Conservation (phyloP, 2,113 vertebrate species). For the Pardalotus punctatus region DNA sequence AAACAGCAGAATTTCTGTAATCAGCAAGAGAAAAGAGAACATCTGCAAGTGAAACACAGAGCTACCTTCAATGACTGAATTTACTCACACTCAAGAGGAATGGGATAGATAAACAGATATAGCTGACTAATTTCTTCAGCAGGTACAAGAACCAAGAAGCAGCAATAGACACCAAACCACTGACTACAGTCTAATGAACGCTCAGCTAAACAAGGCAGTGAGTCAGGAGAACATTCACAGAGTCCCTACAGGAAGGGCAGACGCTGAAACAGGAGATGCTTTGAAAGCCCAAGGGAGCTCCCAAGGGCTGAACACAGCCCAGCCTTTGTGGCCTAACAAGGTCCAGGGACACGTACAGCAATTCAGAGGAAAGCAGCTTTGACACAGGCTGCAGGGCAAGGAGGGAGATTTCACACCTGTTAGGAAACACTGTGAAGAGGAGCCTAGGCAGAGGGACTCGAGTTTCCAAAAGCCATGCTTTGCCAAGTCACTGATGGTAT, state of each 20-base stretch:
- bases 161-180: not conserved
- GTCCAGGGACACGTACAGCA: not conserved
- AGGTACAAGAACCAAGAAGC: not conserved
- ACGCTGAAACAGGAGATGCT: constrained; percentile 5
- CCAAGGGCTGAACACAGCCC: not conserved
- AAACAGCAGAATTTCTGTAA: not conserved
- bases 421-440: not conserved
- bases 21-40: not conserved
- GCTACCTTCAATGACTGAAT: not conserved
- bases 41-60: not conserved
- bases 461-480: not conserved
- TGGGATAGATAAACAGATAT: not conserved
- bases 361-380: not conserved
- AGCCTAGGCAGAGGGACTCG: not conserved
- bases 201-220: not conserved
- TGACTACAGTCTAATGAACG: not conserved
- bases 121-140: not conserved
- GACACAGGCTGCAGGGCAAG: not conserved
- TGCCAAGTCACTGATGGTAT: not conserved
- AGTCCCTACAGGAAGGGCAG: not conserved
- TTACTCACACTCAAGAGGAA: not conserved
- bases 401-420: not conserved
- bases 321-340: not conserved
- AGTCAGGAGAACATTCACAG: not conserved
- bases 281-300: not conserved